Evolutionary conservation across 1,140 invertebrate genomes (phyloP).

Genomic region (Formica exsecta): DNA sequence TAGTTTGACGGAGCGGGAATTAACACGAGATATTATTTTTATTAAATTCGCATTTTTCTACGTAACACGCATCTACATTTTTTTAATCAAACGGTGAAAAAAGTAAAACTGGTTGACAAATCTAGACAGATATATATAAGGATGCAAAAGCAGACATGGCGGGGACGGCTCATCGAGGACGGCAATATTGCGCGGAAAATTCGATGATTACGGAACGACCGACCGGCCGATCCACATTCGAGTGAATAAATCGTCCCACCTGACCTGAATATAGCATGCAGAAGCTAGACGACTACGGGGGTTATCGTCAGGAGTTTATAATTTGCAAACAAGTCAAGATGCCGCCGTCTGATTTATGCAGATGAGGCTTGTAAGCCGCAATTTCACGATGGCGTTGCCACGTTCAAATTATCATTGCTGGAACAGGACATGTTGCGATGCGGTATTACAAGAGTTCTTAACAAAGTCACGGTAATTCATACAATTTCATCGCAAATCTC

Average conservation of each 20-base stretch:
- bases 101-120: slow-evolving; percentile 19
- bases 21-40: neutral
- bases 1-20: neutral
- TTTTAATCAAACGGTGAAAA: neutral
- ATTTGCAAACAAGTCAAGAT: slow-evolving; percentile 44
- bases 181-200: slow-evolving; percentile 40
- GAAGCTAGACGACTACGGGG: neutral
- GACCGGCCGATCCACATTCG: slow-evolving; percentile 39
- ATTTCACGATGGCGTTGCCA: slow-evolving; percentile 83
- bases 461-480: slow-evolving; percentile 86
- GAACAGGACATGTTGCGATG: slow-evolving; percentile 86
- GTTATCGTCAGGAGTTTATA: slow-evolving; percentile 14
- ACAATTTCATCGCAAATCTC: slow-evolving; percentile 7
- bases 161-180: slow-evolving; percentile 12
- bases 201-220: slow-evolving; percentile 50
- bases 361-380: slow-evolving; percentile 87
- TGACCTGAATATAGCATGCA: slow-evolving; percentile 51
- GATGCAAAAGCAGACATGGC: neutral
- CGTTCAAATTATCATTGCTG: slow-evolving; percentile 85
- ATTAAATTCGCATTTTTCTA: slow-evolving; percentile 25
- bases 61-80: neutral
- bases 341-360: slow-evolving; percentile 69
- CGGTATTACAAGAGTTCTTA: slow-evolving; percentile 87
- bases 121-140: neutral
- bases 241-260: neutral